Conservation (phyloP, 2,113 vertebrate species). For the Haliaeetus leucogaster region DNA sequence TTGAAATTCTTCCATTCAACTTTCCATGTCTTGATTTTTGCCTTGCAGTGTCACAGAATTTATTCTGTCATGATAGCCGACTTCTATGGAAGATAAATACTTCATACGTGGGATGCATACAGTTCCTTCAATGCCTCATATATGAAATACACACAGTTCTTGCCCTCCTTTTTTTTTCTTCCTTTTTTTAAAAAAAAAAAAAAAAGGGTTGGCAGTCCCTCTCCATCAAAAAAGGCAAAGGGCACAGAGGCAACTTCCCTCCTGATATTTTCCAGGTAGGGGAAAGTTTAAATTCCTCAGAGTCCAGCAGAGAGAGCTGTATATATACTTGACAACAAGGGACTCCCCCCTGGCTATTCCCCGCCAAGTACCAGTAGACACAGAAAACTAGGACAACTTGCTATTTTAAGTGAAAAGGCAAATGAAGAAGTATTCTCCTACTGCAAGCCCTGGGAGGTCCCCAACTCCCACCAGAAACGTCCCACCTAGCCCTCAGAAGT, state of each 20-base stretch:
- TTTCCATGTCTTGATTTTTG: neutral
- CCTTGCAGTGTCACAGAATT: neutral
- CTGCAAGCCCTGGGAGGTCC: neutral
- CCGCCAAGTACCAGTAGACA: neutral
- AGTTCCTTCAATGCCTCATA: neutral
- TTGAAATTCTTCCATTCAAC: neutral
- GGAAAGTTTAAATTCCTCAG: neutral
- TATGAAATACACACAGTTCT: neutral
- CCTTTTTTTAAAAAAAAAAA: too few species aligned
- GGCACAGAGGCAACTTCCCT: neutral
- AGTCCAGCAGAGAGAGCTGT: neutral
- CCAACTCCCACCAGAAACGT: neutral
- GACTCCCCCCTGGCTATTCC: neutral
- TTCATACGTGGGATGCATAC: neutral
- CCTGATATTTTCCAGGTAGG: neutral
- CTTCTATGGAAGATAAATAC: neutral
- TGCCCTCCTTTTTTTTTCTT: neutral
- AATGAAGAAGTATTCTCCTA: neutral
- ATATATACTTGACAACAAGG: neutral
- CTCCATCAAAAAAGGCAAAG: neutral
- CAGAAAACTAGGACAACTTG: neutral
- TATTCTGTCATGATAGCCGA: neutral
- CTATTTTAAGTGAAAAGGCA: neutral
- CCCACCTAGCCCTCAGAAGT: neutral
- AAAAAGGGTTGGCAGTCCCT: neutral